Evolutionary conservation across 1,140 invertebrate species (phyloP).

Genomic region (Coboldia fuscipes): DNA sequence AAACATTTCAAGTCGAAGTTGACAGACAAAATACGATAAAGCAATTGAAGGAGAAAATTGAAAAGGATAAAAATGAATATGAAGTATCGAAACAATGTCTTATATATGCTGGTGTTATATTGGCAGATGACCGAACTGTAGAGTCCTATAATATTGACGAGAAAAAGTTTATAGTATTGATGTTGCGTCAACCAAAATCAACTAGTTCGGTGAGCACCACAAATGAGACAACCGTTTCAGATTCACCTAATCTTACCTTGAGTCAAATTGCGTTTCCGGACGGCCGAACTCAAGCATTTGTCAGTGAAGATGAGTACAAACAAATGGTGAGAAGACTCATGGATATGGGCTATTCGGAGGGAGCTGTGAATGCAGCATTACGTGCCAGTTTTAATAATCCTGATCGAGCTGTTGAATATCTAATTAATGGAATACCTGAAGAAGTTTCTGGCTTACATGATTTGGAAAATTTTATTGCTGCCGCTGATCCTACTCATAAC

Average conservation of each 20-base stretch:
- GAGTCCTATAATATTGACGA: conserved; percentile 88
- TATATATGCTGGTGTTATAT: conserved; percentile 89
- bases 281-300: no score
- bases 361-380: conserved; percentile 66
- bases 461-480: conserved; percentile 1
- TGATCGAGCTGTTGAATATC: conserved; percentile 94
- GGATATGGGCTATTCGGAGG: conserved; percentile 83
- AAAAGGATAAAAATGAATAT: conserved; percentile 64
- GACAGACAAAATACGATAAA: conserved; percentile 63
- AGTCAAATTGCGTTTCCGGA: no score
- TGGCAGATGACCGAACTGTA: conserved; percentile 68
- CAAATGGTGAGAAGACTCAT: conserved; percentile 82
- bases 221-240: neutral
- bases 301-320: conserved; percentile 68
- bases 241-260: no score
- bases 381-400: conserved; percentile 96
- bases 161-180: conserved; percentile 94
- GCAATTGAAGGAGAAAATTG: conserved; percentile 82
- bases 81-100: conserved; percentile 75
- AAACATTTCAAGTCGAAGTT: conserved; percentile 83
- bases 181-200: conserved; percentile 43
- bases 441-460: conserved; percentile 12
- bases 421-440: conserved; percentile 71
- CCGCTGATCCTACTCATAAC: neutral
- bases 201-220: conserved; percentile 18